Base-by-base conservation (phyloP, 2,888 invertebrate species). In the Euzetes globulus region DNA sequence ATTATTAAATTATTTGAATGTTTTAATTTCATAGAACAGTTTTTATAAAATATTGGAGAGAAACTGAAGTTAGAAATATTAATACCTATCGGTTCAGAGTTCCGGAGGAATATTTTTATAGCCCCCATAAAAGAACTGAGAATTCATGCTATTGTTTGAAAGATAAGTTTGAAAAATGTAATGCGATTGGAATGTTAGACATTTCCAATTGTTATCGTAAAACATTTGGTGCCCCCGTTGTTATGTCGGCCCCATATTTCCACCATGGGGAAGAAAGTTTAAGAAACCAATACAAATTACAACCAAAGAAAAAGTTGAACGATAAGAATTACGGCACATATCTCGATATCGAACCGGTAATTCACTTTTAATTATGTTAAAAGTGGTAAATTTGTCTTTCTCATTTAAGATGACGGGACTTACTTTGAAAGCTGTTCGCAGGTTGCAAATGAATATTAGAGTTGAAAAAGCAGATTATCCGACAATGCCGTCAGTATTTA, bases 101-200 rank as follows among this genome's bases (percentile, higher is more conserved):
- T 33, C 63, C 33, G 1, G n/a, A 17, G 6, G 70, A 70, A 6
- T 70, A 25, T 11, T 70, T 25, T 25, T 1, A 33, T 1, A 65
- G 25, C 37, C 60, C 60, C 4, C 6, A 19, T 3, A 22, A 29
- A 19, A 37, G 5, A 19, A 15, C 15, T 4, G 63, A 65, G 9
- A 73, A 73, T 19, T 17, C 1, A 6, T 73, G 73, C 29, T 65
- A 73, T 60, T 73, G 65, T 63, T 37, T 45, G 13, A 15, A 65
- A 29, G 15, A 72, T 1, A 22, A 72, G 2, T 1, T 7, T 2
- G 25, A 72, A 22, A 13, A 41, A 25, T 72, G 72, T 63, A 22
- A 68, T 25, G 1, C 19, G 15, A 41, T 11, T 17, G 63, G 60
- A 9, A 6, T 65, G 1, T 6, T 73, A 1, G 60, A 73, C 0